Base-by-base conservation (phyloP, 2,113 vertebrate species). In the Nematolebias whitei region DNA sequence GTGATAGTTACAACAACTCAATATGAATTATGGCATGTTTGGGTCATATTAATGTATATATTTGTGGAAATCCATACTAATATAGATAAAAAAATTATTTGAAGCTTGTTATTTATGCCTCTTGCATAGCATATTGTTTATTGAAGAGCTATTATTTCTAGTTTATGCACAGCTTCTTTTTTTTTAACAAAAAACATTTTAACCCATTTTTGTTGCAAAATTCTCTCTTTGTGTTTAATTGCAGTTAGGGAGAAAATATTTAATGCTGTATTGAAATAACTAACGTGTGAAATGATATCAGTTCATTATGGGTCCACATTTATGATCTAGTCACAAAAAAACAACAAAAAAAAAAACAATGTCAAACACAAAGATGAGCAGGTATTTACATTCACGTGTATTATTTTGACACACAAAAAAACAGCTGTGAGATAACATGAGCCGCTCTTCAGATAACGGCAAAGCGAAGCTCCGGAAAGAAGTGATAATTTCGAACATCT, bases 401-500 rank as follows among this genome's bases (percentile, higher is more conserved):
- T 54, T 55, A 43, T 50, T n/a, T 49, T 13, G 53, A 52, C 15
- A 8, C 22, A 45, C 24, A 38, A 16, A n/a, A n/a, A n/a, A 67
- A 16, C 24, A 24, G 20, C 63, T 39, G 20, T 38, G 48, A 39
- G 59, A 35, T 60, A 55, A 57, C 50, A 16, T 15, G 40, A 55
- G 63, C 32, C 20, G 57, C 19, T 73, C 18, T 5, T 38, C 5
- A 47, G 68, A 48, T 19, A 32, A 11, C 69, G 38, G 77, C 65
- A 57, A 55, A 78, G 65, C 62, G 57, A 71, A 58, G 55, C 20
- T 63, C 52, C 47, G 67, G 43, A 68, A 22, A 76, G 61, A 73
- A 32, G 40, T 72, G 66, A 80, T 83, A 80, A 87, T 74, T 38
- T 56, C 52, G 23, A 90, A 85, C 87, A 90, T 91, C 85, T 90